Percentiles rank a stretch among this genome's conserved stretches.
phyloP scores from a whole-genome alignment of 2,888 invertebrate species.

The Neelides folsomi region DNA sequence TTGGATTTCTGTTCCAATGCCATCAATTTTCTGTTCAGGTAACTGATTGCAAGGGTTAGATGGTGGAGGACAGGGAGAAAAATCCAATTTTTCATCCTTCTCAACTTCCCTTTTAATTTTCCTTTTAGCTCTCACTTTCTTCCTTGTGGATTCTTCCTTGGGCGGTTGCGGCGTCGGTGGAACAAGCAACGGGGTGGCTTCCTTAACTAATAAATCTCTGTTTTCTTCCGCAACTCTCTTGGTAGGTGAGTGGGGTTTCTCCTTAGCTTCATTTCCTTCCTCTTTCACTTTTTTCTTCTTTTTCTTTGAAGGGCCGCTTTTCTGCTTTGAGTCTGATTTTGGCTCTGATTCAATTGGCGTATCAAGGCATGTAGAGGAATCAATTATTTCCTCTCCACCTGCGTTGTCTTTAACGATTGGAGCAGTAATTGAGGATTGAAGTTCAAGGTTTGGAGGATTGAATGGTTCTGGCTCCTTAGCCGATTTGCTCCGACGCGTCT shows the following conservation, averaged over 20 bases:
- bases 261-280: slow-evolving; percentile 33
- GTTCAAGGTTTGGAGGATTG: too few relatives aligned
- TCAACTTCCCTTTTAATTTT: neutral
- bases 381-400: slow-evolving; percentile 11
- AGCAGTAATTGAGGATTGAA: too few relatives aligned
- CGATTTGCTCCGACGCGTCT: slow-evolving; percentile 11
- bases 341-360: slow-evolving; percentile 19
- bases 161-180: neutral
- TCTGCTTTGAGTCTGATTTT: slow-evolving; percentile 14
- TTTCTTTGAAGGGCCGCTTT: slow-evolving; percentile 8
- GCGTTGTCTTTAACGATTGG: neutral
- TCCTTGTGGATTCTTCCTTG: neutral
- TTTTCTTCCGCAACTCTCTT: slow-evolving; percentile 9
- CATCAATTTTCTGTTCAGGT: slow-evolving; percentile 1
- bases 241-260: slow-evolving; percentile 2
- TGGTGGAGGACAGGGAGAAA: too few relatives aligned
- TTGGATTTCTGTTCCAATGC: neutral
- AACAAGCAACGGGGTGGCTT: neutral
- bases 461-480: neutral
- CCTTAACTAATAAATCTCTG: slow-evolving; percentile 8
- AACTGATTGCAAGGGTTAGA: neutral
- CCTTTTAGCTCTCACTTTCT: neutral
- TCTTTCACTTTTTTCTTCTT: slow-evolving; percentile 27
- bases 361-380: slow-evolving; percentile 7
- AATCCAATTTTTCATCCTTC: neutral